Percentiles rank a stretch among this genome's conserved stretches.
phyloP scores from a whole-genome alignment of 2,888 invertebrate species.

The Latheticus oryzae region DNA sequence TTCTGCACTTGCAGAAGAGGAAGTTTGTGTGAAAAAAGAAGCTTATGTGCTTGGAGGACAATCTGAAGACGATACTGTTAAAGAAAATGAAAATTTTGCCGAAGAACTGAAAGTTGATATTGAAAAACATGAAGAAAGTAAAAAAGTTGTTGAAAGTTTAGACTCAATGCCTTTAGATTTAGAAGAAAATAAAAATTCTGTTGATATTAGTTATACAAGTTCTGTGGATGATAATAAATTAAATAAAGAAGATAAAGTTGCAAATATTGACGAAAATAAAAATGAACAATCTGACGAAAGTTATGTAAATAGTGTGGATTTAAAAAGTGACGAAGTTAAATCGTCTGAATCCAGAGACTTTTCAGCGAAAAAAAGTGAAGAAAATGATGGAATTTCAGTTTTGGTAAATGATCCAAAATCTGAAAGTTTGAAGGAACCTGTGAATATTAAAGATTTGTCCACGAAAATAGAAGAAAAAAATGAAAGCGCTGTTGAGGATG shows the following conservation, averaged over 20 bases:
- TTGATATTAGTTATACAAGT: too few relatives aligned
- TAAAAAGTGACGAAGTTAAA: too few relatives aligned
- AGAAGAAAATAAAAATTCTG: too few relatives aligned
- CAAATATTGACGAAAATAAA: too few relatives aligned
- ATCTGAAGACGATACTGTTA: background rate
- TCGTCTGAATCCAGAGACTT: too few relatives aligned
- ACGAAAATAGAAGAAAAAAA: background rate
- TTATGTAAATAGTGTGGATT: too few relatives aligned
- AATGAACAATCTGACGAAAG: too few relatives aligned
- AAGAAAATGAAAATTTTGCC: constrained; percentile 7
- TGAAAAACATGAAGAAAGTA: constrained; percentile 8
- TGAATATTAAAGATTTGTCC: background rate
- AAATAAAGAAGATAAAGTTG: too few relatives aligned
- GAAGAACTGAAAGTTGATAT: background rate
- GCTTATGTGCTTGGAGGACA: constrained; percentile 28
- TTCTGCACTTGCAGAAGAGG: constrained; percentile 23
- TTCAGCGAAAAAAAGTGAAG: background rate
- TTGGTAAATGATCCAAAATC: background rate
- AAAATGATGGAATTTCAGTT: background rate
- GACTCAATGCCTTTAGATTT: too few relatives aligned
- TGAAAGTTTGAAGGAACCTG: background rate
- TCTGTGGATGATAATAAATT: too few relatives aligned
- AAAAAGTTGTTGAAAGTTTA: background rate
- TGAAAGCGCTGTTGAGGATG: background rate
- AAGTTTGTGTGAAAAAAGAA: constrained; percentile 33